A percentile compares a stretch with the other conserved stretches of the same genome.
Conservation (phyloP, 2,888 invertebrate species). For the Hyposoter dolosus region DNA sequence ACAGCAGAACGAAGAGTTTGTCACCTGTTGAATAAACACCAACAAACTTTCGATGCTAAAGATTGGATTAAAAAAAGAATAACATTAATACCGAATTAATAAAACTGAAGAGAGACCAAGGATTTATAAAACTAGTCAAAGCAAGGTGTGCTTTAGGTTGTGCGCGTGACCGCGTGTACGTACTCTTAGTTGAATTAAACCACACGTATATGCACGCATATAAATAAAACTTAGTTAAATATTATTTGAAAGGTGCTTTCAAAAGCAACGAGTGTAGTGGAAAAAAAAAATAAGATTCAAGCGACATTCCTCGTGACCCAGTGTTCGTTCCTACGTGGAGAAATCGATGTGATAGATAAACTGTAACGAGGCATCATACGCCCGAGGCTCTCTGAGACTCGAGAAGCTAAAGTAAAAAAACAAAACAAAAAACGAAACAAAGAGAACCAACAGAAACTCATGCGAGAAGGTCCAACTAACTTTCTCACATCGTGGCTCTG, state of each 20-base stretch:
- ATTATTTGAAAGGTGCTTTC: constrained; percentile 45
- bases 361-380: neutral
- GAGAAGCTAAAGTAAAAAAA: neutral
- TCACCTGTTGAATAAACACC: neutral
- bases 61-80: neutral
- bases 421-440: neutral
- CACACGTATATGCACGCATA: constrained; percentile 9
- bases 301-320: constrained; percentile 40
- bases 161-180: constrained; percentile 40
- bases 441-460: constrained; percentile 14
- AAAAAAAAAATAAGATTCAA: constrained; percentile 17
- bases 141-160: constrained; percentile 58
- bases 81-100: constrained; percentile 36
- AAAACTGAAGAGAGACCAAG: constrained; percentile 71
- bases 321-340: constrained; percentile 48
- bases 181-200: constrained; percentile 43
- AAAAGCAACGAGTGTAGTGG: constrained; percentile 40
- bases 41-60: neutral
- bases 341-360: constrained; percentile 55
- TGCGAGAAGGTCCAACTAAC: constrained; percentile 9
- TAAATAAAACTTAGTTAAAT: neutral
- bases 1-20: constrained; percentile 15
- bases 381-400: neutral
- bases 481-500: constrained; percentile 28
- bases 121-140: constrained; percentile 79